Evolutionary conservation across 2,797 vertebrate species (phyloP), one percentile per base, ranked within the genome.

Genomic region (Takifugu ocellatus): DNA sequence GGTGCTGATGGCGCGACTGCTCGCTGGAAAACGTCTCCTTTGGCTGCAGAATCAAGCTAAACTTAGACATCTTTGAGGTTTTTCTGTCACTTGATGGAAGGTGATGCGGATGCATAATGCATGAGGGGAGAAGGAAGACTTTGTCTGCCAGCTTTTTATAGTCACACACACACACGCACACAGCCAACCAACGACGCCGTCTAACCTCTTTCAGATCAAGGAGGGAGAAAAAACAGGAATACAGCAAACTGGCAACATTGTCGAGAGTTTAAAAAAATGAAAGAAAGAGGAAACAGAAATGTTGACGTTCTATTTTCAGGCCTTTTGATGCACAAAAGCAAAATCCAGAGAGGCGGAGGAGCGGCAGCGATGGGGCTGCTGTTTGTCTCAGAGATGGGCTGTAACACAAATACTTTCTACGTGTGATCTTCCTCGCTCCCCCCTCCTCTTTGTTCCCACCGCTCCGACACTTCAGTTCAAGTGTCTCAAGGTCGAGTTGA

Each of bases 91-190:
- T 92, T 92, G 93, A 93, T 92, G 93, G 92, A 93, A 85, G 83
- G 88, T 89, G 82, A 75, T 88, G 74, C 92, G 91, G 74, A 95
- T 98, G 96, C 94, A 97, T 98, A 95, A 97, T 98, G 94, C 94
- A 98, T 96, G 90, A 93, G 77, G 74, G 87, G 83, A 92, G 93
- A 95, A 93, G 93, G 94, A 96, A 95, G 93, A 94, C 94, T 95
- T 81, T 88, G 91, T 92, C 92, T 93, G 92, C 92, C 88, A 90
- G 82, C 94, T 96, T 98, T 97, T 97, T 97, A 94, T 98, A 96
- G 94, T 85, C 64, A 26, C 68, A 51, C 83, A 24, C 45, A 39
- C 54, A 25, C 43, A 43, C 63, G 51, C 26, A 39, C 50, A 44
- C 24, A 82, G 65, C 62, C 70, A 61, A 65, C 61, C 39, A 69